Base-by-base conservation (phyloP, 2,113 vertebrate species). In the Chaenocephalus aceratus region DNA sequence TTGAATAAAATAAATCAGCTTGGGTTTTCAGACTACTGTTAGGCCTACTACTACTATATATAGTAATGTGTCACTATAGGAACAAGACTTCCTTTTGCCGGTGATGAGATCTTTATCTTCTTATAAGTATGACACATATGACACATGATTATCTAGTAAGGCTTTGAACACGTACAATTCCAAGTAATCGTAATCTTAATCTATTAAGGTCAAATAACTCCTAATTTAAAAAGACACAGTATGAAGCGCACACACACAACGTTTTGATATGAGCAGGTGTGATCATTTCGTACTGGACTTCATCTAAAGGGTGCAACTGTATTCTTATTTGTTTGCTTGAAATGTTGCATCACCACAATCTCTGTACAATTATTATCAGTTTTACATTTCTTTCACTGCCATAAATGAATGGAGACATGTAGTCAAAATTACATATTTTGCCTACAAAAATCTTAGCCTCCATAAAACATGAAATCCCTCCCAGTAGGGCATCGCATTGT, bases 81-180 rank as follows among this genome's bases (percentile, higher is more conserved):
- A 80, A 12, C 41, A 36, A 65, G 26, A 73, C 63, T 82, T 88
- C 80, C 58, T 82, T 68, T 77, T 30, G 16, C 9, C 10, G 12
- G 44, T 63, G 52, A 69, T 73, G 21, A 69, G 21, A 77, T 67
- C 57, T 84, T 72, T 30, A 70, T 23, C 3, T 68, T 57, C 21
- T 63, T 34, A 18, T 23, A 46, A 54, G 46, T 49, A 12, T 5
- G n/a, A 51, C 12, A 6, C 11, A 23, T 41, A 41, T 41, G 36
- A 41, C 36, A 41, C 26, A 21, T 6, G n/a, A 2, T 58, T 14
- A 53, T 45, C 18, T 15, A 9, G 49, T 62, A 12, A 62, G 23
- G 36, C 9, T 51, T 14, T 30, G 11, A 65, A 21, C 12, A 16
- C 3, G 1, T 18, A 44, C 11, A 4, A 64, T 56, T 82, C 4